Evolutionary conservation across 2,888 invertebrate species (phyloP), one percentile per base, ranked within the genome.

Genomic region (Cheilosia impressa): DNA sequence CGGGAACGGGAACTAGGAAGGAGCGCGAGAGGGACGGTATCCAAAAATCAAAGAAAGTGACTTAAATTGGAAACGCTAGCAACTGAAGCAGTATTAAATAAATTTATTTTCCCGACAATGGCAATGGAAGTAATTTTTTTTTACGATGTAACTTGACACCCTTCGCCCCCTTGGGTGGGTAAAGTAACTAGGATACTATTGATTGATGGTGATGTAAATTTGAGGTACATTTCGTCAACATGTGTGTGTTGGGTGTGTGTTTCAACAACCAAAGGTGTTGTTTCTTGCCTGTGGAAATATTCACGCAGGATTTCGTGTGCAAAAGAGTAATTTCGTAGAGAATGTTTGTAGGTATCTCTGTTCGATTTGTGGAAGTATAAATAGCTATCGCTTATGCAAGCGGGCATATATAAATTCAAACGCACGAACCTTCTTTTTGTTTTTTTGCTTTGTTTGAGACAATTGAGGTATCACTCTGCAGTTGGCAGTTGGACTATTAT

Each of bases 161-260:
- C 72, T 34, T 68, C 72, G n/a, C 57, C 69, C 19, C 17, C n/a
- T 31, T 53, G 69, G 69, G 79, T 19, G 47, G 55, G 60, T n/a
- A 47, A 53, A 43, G 77, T 77, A 66, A 66, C 80, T 66, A 75
- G 65, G 84, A 84, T 75, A 84, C 69, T 75, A 79, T 79, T 79
- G 84, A 84, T 84, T 84, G 84, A 84, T 84, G 79, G 65, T 84
- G 84, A 84, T 84, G 69, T 84, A 69, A 84, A 84, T 78, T 84
- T 75, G 78, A 69, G 83, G 83, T 63, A 73, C 73, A 83, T 83
- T 75, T 58, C 63, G 69, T 75, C 83, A 75, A 66, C 69, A 84
- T 65, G 79, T 58, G 58, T 69, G 79, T 19, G 71, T 10, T 24
- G 9, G 27, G 24, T 53, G 10, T 34, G 13, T 34, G n/a, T 34